Evolutionary conservation across 1,140 invertebrate genomes (phyloP).

Genomic region (Idris sp.): DNA sequence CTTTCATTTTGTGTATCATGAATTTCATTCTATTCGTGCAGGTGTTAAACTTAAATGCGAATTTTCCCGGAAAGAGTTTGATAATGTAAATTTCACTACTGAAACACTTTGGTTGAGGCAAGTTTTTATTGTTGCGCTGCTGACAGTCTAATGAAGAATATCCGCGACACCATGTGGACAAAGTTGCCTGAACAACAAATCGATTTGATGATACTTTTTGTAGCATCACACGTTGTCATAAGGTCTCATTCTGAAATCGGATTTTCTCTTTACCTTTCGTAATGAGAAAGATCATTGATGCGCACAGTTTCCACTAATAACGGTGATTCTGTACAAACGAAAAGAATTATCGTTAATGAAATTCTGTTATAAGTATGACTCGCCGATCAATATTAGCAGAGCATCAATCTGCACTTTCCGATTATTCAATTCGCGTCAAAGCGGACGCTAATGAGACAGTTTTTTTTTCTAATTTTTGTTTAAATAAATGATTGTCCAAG

Average conservation of each 20-base stretch:
- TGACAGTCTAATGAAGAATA: too few species aligned
- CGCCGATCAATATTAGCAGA: constrained; percentile 12
- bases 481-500: constrained; percentile 7
- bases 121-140: too few species aligned
- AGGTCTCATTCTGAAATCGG: constrained; percentile 6
- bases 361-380: constrained; percentile 30
- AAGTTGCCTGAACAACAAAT: too few species aligned
- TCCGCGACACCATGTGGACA: too few species aligned
- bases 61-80: too few species aligned
- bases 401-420: constrained; percentile 43
- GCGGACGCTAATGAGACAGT: constrained; percentile 32
- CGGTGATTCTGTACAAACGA: constrained; percentile 17
- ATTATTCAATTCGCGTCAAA: constrained; percentile 45
- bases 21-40: too few species aligned
- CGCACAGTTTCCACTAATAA: constrained; percentile 15
- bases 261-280: constrained; percentile 15
- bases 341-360: constrained; percentile 42
- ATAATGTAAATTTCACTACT: too few species aligned
- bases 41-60: too few species aligned
- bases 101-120: too few species aligned
- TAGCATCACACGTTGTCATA: constrained; percentile 6
- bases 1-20: too few species aligned
- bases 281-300: constrained; percentile 28
- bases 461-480: constrained; percentile 11
- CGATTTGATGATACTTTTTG: constrained; percentile 32